Conservation (phyloP, 2,888 invertebrate genomes). For the Philhelius pedissequus region DNA sequence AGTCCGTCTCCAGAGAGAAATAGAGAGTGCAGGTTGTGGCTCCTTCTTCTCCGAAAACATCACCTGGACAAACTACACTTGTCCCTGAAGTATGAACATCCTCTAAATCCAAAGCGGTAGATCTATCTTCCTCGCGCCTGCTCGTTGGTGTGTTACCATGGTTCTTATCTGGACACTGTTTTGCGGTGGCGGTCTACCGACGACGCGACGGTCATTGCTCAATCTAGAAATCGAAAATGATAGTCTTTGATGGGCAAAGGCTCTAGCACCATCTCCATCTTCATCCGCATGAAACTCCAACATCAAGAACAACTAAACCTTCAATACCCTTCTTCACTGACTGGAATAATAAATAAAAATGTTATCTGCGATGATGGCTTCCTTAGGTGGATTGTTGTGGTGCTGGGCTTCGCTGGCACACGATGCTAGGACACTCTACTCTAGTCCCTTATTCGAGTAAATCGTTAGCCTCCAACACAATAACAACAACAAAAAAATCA, state of each 20-base stretch:
- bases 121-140: slow-evolving; percentile 63
- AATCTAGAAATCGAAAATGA: slow-evolving; percentile 64
- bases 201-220: slow-evolving; percentile 55
- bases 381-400: slow-evolving; percentile 57
- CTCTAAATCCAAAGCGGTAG: slow-evolving; percentile 11
- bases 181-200: slow-evolving; percentile 42
- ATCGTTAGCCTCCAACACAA: neutral
- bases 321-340: slow-evolving; percentile 55
- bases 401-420: slow-evolving; percentile 19
- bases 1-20: slow-evolving; percentile 23
- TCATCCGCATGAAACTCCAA: neutral
- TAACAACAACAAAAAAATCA: slow-evolving; percentile 18
- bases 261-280: slow-evolving; percentile 22
- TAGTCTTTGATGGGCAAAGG: slow-evolving; percentile 41
- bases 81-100: slow-evolving; percentile 36
- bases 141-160: slow-evolving; percentile 32
- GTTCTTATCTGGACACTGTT: slow-evolving; percentile 47
- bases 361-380: slow-evolving; percentile 67
- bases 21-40: neutral
- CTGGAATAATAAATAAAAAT: slow-evolving; percentile 67
- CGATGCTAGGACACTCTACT: slow-evolving; percentile 37
- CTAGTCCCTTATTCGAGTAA: slow-evolving; percentile 11
- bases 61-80: slow-evolving; percentile 54
- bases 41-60: neutral
- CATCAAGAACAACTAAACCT: neutral